These are phyloP conservation scores for Lepidotrigona ventralis DNA, from an alignment of 1,140 invertebrate genomes.

Conservation along the genomic window DNA sequence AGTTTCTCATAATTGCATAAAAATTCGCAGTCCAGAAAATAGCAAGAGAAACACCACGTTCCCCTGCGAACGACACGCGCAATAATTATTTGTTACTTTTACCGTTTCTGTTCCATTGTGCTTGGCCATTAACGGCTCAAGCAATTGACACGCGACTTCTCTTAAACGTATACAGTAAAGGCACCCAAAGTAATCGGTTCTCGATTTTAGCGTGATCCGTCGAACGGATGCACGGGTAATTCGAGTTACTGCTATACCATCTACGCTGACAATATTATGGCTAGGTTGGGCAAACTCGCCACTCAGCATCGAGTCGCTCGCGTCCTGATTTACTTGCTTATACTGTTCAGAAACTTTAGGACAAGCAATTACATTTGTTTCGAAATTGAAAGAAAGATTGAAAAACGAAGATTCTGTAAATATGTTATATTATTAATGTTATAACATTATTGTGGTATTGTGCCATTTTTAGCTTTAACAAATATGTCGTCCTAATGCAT, in stretches of 20 bases:
- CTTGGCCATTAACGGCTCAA: background rate
- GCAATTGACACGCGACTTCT: background rate
- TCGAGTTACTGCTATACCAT: conserved; percentile 21
- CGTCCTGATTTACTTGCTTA: conserved; percentile 10
- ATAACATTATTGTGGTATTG: background rate
- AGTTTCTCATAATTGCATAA: background rate
- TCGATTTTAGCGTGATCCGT: conserved; percentile 23
- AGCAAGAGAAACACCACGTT: too few species aligned
- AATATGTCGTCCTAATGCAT: too few species aligned
- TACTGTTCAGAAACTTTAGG: too few species aligned
- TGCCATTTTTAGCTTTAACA: conserved; percentile 3
- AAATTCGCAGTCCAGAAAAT: background rate
- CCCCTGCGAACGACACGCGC: too few species aligned
- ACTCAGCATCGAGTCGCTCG: conserved; percentile 28
- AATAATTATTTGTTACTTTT: background rate
- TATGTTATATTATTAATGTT: too few species aligned
- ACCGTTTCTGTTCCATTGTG: background rate
- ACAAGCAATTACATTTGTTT: too few species aligned
- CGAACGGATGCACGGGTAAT: conserved; percentile 1
- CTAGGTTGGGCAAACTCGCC: conserved; percentile 50
- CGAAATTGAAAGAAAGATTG: too few species aligned
- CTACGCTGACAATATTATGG: conserved; percentile 41
- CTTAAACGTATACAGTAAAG: conserved; percentile 46
- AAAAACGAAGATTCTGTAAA: too few species aligned
- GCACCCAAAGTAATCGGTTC: conserved; percentile 46